Conservation (phyloP, 1,140 invertebrate species). For the Macrostomum lignano region DNA sequence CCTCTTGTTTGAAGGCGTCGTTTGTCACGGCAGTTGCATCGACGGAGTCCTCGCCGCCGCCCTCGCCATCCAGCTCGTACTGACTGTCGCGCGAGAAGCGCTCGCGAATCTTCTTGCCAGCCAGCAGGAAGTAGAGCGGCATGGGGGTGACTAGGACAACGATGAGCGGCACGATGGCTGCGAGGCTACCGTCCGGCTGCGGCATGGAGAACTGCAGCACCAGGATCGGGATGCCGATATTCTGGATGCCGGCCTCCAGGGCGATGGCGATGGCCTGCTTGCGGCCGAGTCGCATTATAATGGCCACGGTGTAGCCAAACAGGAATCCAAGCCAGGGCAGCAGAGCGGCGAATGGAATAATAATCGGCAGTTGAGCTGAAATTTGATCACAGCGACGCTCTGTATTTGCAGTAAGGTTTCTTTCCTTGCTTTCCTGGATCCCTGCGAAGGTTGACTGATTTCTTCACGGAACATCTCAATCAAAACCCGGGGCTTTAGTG, state of each 20-base stretch:
- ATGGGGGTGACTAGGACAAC: constrained; percentile 13
- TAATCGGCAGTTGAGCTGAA: constrained; percentile 31
- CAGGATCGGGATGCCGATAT: constrained; percentile 66
- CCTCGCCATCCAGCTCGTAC: too few species aligned
- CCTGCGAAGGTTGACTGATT: too few species aligned
- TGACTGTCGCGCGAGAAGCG: too few species aligned
- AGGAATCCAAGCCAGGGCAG: constrained; percentile 55
- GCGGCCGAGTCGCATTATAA: constrained; percentile 33
- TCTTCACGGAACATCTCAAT: too few species aligned
- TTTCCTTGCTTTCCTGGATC: too few species aligned
- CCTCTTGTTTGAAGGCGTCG: too few species aligned
- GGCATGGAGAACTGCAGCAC: constrained; percentile 32
- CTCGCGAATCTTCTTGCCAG: neutral
- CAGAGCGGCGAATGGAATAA: constrained; percentile 44
- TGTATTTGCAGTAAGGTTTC: too few species aligned
- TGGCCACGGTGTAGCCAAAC: constrained; percentile 37
- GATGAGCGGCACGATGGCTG: constrained; percentile 13
- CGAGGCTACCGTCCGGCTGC: constrained; percentile 16
- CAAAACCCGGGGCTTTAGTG: too few species aligned
- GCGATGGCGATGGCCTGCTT: constrained; percentile 49
- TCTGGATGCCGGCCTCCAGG: constrained; percentile 73
- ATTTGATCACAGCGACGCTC: constrained; percentile 6
- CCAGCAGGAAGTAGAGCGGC: constrained; percentile 10
- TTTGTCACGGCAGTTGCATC: too few species aligned
- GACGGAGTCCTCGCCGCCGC: too few species aligned